Base-by-base conservation (phyloP, 2,113 vertebrate species). In the Ictalurus furcatus region DNA sequence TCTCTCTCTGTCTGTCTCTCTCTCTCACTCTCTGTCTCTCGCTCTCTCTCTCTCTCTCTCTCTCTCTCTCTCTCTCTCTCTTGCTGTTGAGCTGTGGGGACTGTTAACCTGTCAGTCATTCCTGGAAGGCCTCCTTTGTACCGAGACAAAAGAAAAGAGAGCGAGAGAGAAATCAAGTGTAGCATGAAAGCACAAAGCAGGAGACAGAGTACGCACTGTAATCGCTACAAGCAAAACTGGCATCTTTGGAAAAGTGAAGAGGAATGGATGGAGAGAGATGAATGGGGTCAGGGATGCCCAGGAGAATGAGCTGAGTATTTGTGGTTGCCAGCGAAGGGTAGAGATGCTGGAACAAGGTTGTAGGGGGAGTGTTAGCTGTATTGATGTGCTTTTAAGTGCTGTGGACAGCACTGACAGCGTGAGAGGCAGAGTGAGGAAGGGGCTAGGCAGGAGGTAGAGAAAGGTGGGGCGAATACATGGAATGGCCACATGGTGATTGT, bases 261-360 rank as follows among this genome's bases (percentile, higher is more conserved):
- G 90, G 89, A 88, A 94, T 93, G 92, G 87, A 63, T 90, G 92
- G 88, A 91, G 91, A 91, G 92, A 93, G 94, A 95, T 95, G 94
- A 96, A 96, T 95, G 93, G 89, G 95, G 95, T 95, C 94, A 95
- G 94, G 92, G 92, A 91, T 88, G 90, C 94, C 93, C 94, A 86
- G 89, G 94, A 94, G 95, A 95, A 93, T 93, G 94, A 89, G 84
- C 89, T 78, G 86, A 89, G 89, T 84, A 74, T 90, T 90, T 91
- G 84, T 85, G 88, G 80, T 87, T 92, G 86, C 84, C 61, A 30
- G 85, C 21, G 56, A 87, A 85, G 90, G 83, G 84, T 67, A 87
- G 40, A 88, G 54, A 56, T 30, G 65, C 76, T 52, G 48, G 48
- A 85, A 54, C 67, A 87, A 37, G 73, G 44, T 71, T 58, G 30